Base-by-base conservation (phyloP, 2,113 vertebrate species). In the Xyliphius kryptos region DNA sequence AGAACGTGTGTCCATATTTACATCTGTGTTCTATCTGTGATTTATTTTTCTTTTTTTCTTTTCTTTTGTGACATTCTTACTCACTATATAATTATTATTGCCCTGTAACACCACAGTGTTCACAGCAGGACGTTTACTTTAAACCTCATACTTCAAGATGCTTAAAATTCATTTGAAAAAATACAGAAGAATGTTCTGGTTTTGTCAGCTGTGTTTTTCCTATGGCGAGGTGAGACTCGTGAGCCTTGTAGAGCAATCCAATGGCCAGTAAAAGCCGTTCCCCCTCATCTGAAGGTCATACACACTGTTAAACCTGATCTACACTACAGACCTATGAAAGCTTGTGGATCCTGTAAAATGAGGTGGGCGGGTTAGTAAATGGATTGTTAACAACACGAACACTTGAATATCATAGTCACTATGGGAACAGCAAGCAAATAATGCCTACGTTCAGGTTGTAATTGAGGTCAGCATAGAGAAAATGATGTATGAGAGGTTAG, bases 341-440 rank as follows among this genome's bases (percentile, higher is more conserved):
- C 19, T 57, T 44, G 12, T 15, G 1, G 8, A 58, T 73, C 58
- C 61, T 65, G 74, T 81, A 71, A 82, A 83, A 79, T 56, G 48
- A 68, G 66, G 47, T 56, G 73, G 56, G 76, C 66, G 67, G 61
- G 72, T 79, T 67, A 73, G 59, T 50, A 4, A 13, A 53, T 58
- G 54, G 53, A 51, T 59, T 60, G 66, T 81, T 81, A 79, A 82
- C 72, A 63, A 63, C 20, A 63, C 63, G 54, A 71, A 74, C 49
- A 62, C 61, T 70, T 71, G 56, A 66, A 75, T 61, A 67, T 82
- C 76, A 80, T 63, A 57, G 78, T 77, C 73, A 71, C 78, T 70
- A 75, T 74, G 82, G 79, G 78, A 82, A 79, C 70, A 68, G 56
- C 60, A 57, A 49, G 26, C 48, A 67, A 63, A 50, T 49, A 54